These are phyloP conservation scores for Dendrolimus houi DNA, from an alignment of 2,888 invertebrate species.

Conservation along the genomic window DNA sequence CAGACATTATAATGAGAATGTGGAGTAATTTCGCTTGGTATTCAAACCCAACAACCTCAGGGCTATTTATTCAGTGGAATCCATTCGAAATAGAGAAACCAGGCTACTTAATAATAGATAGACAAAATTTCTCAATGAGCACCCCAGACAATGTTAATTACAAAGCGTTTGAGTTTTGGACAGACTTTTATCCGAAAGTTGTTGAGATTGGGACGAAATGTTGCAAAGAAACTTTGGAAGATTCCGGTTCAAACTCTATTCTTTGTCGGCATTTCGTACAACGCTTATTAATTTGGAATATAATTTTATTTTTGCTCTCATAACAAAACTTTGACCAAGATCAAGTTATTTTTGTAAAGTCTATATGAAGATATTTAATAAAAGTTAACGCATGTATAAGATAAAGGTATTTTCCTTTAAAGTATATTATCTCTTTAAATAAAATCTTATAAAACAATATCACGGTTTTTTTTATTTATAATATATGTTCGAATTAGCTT, in stretches of 20 bases:
- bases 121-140: conserved; percentile 85
- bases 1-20: conserved; percentile 88
- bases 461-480: too few relatives aligned
- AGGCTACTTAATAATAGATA: conserved; percentile 83
- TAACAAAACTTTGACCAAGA: conserved; percentile 24
- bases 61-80: conserved; percentile 86
- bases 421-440: background rate
- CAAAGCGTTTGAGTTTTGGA: conserved; percentile 89
- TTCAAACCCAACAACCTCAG: conserved; percentile 82
- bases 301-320: conserved; percentile 38
- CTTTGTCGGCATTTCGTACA: conserved; percentile 26
- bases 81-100: conserved; percentile 80
- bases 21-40: conserved; percentile 87
- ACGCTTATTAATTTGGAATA: conserved; percentile 36
- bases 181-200: conserved; percentile 87
- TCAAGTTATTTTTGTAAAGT: conserved; percentile 64
- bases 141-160: conserved; percentile 81
- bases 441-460: too few relatives aligned
- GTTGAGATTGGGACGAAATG: conserved; percentile 84
- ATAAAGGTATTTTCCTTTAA: conserved; percentile 12
- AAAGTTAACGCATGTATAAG: conserved; percentile 20
- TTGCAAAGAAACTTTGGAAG: conserved; percentile 78
- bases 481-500: too few relatives aligned
- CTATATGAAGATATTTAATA: conserved; percentile 55
- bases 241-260: conserved; percentile 44